Base-by-base conservation (phyloP, 2,797 vertebrate species). In the Sardinella longiceps region DNA sequence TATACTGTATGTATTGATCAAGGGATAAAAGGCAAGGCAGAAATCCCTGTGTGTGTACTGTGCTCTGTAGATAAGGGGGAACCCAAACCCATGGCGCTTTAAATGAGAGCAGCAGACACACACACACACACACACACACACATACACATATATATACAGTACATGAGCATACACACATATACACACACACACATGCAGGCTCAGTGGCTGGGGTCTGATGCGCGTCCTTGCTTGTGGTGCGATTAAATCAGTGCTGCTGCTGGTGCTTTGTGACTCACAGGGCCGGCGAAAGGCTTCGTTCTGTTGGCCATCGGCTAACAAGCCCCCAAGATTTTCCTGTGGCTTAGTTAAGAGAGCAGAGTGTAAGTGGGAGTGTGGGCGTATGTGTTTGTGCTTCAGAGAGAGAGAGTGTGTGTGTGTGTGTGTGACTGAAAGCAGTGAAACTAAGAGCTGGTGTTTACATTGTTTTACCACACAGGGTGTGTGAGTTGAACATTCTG, bases 1-100 rank as follows among this genome's bases (percentile, higher is more conserved):
- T 60, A 66, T n/a, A 85, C 89, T 90, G 18, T 51, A 83, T 84
- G 80, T 74, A 81, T 91, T 93, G 91, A 93, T 93, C 89, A 89
- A 84, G 87, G 84, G 63, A 84, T 83, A 82, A 84, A 86, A 88
- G 80, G 89, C 90, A 88, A 87, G 90, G 86, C 91, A 85, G 45
- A 83, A 74, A 89, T 91, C 85, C 83, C 88, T 89, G 81, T 84
- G 83, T 10, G 30, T 85, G 70, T 77, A 18, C 33, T 77, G 70
- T 43, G 66, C 30, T 74, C 83, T 81, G 70, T 84, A 85, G 82
- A 88, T 90, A 86, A 89, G 80, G 25, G 37, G 87, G 85, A 88
- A 88, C 70, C 18, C 70, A 77, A 77, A 77, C 70, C 15, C 70
- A 77, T 12, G 33, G 66, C 10, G 18, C 70, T 77, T 77, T 77